phyloP scores from a whole-genome alignment of 2,888 invertebrate species.

The Coronaproctus castanopsis region DNA sequence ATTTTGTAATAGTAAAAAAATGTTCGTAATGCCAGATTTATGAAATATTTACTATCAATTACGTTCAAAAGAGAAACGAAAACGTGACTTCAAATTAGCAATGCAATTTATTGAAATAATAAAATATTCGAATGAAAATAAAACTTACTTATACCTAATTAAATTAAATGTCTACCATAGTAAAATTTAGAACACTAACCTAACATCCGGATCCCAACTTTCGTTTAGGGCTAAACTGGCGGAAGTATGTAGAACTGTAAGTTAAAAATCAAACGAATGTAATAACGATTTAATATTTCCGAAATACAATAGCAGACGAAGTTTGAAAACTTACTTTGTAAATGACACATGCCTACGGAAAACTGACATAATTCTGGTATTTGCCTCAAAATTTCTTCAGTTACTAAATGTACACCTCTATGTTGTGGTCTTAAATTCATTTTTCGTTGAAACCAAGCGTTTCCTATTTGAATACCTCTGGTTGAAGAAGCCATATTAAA shows the following conservation, averaged over 20 bases:
- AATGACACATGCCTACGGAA: slow-evolving; percentile 85
- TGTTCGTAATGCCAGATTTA: too few species aligned
- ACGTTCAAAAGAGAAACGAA: too few species aligned
- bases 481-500: slow-evolving; percentile 51
- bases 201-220: slow-evolving; percentile 93
- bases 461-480: slow-evolving; percentile 79
- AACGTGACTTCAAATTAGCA: too few species aligned
- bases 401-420: slow-evolving; percentile 89
- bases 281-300: background rate
- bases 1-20: too few species aligned
- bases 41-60: too few species aligned
- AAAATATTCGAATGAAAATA: too few species aligned
- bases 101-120: too few species aligned
- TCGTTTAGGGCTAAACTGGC: slow-evolving; percentile 93
- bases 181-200: slow-evolving; percentile 26
- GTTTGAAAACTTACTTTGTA: slow-evolving; percentile 83
- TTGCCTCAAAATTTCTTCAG: slow-evolving; percentile 86
- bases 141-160: too few species aligned
- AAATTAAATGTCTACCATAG: background rate
- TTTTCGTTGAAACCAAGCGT: slow-evolving; percentile 96
- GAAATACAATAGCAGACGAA: background rate
- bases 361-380: slow-evolving; percentile 86
- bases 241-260: slow-evolving; percentile 89
- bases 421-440: slow-evolving; percentile 88
- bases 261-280: slow-evolving; percentile 20